These are phyloP conservation scores for Bombus picipes DNA, from an alignment of 1,140 invertebrate species.

Conservation along the genomic window DNA sequence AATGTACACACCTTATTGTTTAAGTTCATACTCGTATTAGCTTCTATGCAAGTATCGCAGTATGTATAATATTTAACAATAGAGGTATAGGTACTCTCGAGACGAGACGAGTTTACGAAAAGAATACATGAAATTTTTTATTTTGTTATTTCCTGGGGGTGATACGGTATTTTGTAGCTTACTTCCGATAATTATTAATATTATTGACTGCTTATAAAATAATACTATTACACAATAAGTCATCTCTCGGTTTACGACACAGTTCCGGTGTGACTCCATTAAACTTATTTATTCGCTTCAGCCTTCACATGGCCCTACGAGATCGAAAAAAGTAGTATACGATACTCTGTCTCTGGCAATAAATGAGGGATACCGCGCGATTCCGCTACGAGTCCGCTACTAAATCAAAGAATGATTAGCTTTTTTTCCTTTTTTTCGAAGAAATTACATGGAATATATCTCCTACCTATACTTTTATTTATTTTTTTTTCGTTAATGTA, in stretches of 20 bases:
- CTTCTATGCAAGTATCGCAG: slow-evolving; percentile 63
- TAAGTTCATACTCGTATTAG: slow-evolving; percentile 64
- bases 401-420: slow-evolving; percentile 41
- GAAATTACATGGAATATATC: slow-evolving; percentile 62
- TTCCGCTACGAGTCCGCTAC: slow-evolving; percentile 36
- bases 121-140: slow-evolving; percentile 58
- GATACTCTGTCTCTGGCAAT: slow-evolving; percentile 40
- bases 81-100: slow-evolving; percentile 65
- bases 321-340: slow-evolving; percentile 55
- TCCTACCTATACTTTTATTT: slow-evolving; percentile 51
- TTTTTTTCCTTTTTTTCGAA: slow-evolving; percentile 27
- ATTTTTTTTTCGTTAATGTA: slow-evolving; percentile 25
- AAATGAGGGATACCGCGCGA: slow-evolving; percentile 26
- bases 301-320: slow-evolving; percentile 53
- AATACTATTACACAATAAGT: slow-evolving; percentile 67
- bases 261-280: slow-evolving; percentile 47
- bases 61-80: slow-evolving; percentile 71
- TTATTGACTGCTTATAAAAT: slow-evolving; percentile 73
- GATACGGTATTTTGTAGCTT: slow-evolving; percentile 57
- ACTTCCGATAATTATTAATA: slow-evolving; percentile 60
- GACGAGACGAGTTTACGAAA: slow-evolving; percentile 65
- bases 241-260: slow-evolving; percentile 62
- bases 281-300: slow-evolving; percentile 42
- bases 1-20: slow-evolving; percentile 69
- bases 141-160: slow-evolving; percentile 2